These are phyloP conservation scores for Gambusia affinis DNA, from an alignment of 2,113 vertebrate genomes.

Conservation along the genomic window DNA sequence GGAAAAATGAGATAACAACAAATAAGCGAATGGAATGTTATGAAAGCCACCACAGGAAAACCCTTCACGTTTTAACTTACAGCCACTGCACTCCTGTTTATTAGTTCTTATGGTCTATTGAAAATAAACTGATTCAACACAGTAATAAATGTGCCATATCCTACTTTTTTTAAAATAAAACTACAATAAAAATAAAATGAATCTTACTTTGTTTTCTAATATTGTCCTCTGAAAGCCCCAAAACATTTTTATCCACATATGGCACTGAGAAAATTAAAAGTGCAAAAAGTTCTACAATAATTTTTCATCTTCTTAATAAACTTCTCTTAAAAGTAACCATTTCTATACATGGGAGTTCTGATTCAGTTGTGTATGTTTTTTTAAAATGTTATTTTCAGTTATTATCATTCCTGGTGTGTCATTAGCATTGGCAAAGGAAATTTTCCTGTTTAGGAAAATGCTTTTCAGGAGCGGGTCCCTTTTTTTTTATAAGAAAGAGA, in stretches of 20 bases:
- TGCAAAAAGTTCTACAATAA: too few relatives aligned
- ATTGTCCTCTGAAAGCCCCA: too few relatives aligned
- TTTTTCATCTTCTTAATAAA: too few relatives aligned
- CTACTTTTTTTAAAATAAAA: not conserved
- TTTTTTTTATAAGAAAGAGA: not conserved
- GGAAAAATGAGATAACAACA: not conserved
- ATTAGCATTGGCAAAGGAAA: not conserved
- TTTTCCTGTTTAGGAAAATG: not conserved
- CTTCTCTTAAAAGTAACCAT: too few relatives aligned
- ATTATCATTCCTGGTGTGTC: conserved; percentile 3
- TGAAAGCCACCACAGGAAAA: not conserved
- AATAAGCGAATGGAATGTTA: not conserved
- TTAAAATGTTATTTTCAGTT: conserved; percentile 2
- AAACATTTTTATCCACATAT: too few relatives aligned
- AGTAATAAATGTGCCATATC: not conserved
- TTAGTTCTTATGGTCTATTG: not conserved
- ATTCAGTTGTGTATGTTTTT: not conserved
- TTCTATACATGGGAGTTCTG: too few relatives aligned
- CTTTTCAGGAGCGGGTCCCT: not conserved
- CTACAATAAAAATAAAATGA: too few relatives aligned
- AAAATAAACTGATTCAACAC: not conserved
- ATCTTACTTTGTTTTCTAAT: too few relatives aligned
- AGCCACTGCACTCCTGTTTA: not conserved
- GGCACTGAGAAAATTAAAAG: too few relatives aligned
- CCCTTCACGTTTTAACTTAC: not conserved